Conservation (phyloP, 2,113 vertebrate species). For the Serilophus lunatus region DNA sequence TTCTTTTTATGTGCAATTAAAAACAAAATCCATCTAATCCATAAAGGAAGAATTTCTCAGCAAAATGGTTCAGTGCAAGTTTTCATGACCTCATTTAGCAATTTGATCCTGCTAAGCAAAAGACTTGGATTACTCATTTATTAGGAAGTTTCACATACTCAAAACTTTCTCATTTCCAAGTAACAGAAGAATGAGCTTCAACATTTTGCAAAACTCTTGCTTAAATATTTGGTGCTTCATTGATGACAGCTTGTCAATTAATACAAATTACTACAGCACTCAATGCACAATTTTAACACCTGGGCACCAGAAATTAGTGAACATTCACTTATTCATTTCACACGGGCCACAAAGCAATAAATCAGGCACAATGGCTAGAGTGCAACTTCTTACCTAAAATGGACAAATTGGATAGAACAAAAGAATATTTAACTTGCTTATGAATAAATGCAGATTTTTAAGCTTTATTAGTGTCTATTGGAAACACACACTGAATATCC, state of each 20-base stretch:
- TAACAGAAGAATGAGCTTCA: neutral
- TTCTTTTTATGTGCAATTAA: neutral
- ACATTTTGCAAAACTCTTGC: neutral
- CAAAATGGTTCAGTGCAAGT: neutral
- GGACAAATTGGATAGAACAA: neutral
- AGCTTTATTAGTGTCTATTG: neutral
- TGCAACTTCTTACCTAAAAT: neutral
- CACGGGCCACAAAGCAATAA: neutral
- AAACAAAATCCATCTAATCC: neutral
- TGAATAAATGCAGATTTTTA: neutral
- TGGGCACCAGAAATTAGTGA: conserved; percentile 10
- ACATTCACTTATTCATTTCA: conserved; percentile 10
- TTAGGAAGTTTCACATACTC: neutral
- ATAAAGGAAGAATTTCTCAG: neutral
- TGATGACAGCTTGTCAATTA: neutral
- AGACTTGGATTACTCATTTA: neutral
- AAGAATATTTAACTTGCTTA: conserved; percentile 1
- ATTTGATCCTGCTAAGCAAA: neutral
- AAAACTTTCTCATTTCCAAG: neutral
- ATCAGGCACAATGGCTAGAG: neutral
- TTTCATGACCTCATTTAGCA: neutral
- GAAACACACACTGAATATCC: neutral
- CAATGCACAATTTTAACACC: conserved; percentile 20
- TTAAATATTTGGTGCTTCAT: neutral
- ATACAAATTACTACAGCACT: neutral